These are phyloP conservation scores for Trichosurus vulpecula DNA, from an alignment of 2,797 vertebrate species.

Conservation along the genomic window DNA sequence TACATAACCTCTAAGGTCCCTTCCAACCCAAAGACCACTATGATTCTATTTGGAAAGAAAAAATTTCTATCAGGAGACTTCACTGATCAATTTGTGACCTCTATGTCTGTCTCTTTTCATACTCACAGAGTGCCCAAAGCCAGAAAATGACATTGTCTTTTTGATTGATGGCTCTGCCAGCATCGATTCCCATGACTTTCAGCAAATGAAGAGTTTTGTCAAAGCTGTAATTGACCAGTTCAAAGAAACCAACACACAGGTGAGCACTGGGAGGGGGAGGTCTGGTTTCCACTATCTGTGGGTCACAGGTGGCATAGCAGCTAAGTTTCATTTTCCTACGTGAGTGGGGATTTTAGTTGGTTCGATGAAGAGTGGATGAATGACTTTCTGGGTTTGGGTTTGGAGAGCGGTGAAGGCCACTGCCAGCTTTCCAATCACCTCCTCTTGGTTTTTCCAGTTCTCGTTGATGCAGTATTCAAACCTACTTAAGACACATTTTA, in stretches of 20 bases:
- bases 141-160: constrained; percentile 71
- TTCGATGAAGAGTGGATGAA: neutral
- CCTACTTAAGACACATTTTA: constrained; percentile 50
- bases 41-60: neutral
- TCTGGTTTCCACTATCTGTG: neutral
- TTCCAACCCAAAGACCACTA: neutral
- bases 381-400: neutral
- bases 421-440: fast-evolving
- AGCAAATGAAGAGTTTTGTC: constrained; percentile 74
- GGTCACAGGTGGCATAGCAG: neutral
- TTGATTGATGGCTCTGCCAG: constrained; percentile 79
- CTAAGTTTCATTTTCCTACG: neutral
- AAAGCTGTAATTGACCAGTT: constrained; percentile 68
- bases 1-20: neutral
- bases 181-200: constrained; percentile 10
- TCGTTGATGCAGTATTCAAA: constrained; percentile 73
- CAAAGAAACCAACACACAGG: constrained; percentile 48
- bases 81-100: fast-evolving
- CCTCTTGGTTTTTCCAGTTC: constrained; percentile 50
- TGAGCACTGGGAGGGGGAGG: neutral
- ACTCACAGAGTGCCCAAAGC: constrained; percentile 61
- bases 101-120: neutral
- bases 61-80: neutral
- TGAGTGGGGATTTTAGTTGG: neutral
- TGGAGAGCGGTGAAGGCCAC: neutral